Conservation (phyloP, 2,888 invertebrate species). For the Nemotelus nigrinus region DNA sequence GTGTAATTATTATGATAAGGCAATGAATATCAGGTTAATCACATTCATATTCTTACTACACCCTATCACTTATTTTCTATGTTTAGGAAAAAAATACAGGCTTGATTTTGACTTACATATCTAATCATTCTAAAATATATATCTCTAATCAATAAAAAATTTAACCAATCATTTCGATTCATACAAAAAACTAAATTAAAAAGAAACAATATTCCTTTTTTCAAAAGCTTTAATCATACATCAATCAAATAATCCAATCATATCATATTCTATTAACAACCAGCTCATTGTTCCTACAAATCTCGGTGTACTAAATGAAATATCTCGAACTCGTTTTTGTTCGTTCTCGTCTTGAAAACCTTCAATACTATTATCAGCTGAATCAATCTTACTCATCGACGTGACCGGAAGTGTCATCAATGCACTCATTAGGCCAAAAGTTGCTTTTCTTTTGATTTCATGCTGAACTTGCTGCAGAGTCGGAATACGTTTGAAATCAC, state of each 20-base stretch:
- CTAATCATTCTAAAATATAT: too few relatives aligned
- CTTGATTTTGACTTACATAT: too few relatives aligned
- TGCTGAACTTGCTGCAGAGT: slow-evolving; percentile 57
- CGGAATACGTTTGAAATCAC: slow-evolving; percentile 52
- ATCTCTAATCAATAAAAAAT: too few relatives aligned
- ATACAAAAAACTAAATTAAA: too few relatives aligned
- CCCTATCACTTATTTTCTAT: too few relatives aligned
- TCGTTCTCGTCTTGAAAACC: background rate
- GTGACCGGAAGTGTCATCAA: slow-evolving; percentile 62
- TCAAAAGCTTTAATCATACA: background rate
- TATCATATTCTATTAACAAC: slow-evolving; percentile 16
- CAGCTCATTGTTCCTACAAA: slow-evolving; percentile 17
- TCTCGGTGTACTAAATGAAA: background rate
- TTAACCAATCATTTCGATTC: too few relatives aligned
- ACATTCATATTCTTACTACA: too few relatives aligned
- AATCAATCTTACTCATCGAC: slow-evolving; percentile 62
- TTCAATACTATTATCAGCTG: slow-evolving; percentile 51
- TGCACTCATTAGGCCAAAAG: slow-evolving; percentile 62
- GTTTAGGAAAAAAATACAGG: too few relatives aligned
- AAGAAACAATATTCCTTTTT: too few relatives aligned
- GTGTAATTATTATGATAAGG: too few relatives aligned
- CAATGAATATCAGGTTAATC: too few relatives aligned
- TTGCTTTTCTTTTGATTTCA: slow-evolving; percentile 58
- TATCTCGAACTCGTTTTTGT: background rate
- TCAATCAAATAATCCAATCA: background rate